Percentiles rank a stretch among this genome's conserved stretches.
Conservation (phyloP, 2,797 vertebrate species). For the Darevskia nairensis region DNA sequence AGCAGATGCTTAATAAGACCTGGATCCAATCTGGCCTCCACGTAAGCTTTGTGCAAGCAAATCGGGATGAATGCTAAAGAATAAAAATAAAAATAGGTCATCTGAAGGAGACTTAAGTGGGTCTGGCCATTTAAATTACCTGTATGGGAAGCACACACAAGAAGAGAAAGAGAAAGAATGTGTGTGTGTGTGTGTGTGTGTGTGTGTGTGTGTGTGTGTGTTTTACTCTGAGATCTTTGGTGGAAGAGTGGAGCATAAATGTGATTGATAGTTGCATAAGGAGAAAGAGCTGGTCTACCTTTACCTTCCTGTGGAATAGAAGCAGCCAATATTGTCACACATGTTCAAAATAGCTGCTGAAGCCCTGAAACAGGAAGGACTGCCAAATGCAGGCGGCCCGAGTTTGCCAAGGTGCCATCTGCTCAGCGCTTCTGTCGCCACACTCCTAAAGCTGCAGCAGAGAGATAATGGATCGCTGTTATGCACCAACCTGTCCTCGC, state of each 20-base stretch:
- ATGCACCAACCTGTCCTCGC: slow-evolving; percentile 33
- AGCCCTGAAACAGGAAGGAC: slow-evolving; percentile 4
- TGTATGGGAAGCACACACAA: not conserved
- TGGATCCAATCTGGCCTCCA: too few species aligned
- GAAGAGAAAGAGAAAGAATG: not conserved
- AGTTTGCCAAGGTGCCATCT: slow-evolving; percentile 24
- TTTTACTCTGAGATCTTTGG: not conserved
- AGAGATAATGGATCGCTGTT: slow-evolving; percentile 50
- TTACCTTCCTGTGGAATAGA: slow-evolving; percentile 20
- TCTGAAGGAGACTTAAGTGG: not conserved
- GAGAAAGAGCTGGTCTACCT: not conserved
- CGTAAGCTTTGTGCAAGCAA: too few species aligned
- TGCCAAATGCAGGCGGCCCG: slow-evolving; percentile 22
- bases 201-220: too few species aligned
- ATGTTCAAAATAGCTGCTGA: slow-evolving; percentile 19
- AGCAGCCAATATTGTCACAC: slow-evolving; percentile 18
- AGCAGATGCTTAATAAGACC: too few species aligned
- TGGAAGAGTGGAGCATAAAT: not conserved
- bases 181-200: too few species aligned
- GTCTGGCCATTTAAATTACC: not conserved
- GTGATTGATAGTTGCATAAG: not conserved
- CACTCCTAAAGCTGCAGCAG: slow-evolving; percentile 13
- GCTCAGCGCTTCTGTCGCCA: slow-evolving; percentile 34
- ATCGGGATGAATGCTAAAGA: too few species aligned
- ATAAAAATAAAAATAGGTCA: too few species aligned